Base-by-base conservation (phyloP, 2,797 vertebrate species). In the Acanthurus lineatus region DNA sequence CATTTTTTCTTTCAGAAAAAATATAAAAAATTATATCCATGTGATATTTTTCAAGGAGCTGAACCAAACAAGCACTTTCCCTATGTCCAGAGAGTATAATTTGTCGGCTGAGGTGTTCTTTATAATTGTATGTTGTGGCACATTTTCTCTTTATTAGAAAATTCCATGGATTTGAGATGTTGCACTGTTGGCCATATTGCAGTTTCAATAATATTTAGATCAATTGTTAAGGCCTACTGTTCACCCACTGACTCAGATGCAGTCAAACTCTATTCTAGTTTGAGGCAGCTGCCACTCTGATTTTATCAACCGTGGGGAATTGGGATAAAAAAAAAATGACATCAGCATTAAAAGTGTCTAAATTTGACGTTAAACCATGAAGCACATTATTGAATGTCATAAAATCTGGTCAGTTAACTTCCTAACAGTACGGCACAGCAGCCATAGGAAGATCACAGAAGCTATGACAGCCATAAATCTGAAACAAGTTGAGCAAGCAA, bases 401-500 rank as follows among this genome's bases (percentile, higher is more conserved):
- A 76, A 88, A 89, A 84, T 82, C 58, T 80, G 82, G 74, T 83
- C 86, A 73, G 78, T 90, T 89, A 86, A 72, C 71, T 84, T 59
- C 40, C 52, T 79, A 87, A 86, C 73, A 74, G 77, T 70, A 78
- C 68, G 44, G 65, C 69, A 67, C 71, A 81, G 47, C 78, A 83
- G 66, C 69, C 60, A 72, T 17, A 48, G 74, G 51, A 74, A 63
- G 59, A 80, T 77, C 69, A 81, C 51, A 84, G 58, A 74, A 52
- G 64, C 71, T 53, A 32, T 47, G 73, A 76, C 72, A 28, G 70
- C 48, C 72, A 81, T 89, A 86, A 86, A 87, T 92, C 76, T 68
- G 74, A 87, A 89, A 86, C 73, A 84, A 86, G 59, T 79, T 81
- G 76, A 88, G 72, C 82, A 75, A 90, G 86, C 88, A 89, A 58